Base-by-base conservation (phyloP, 2,888 invertebrate genomes). In the Stenurella melanura region DNA sequence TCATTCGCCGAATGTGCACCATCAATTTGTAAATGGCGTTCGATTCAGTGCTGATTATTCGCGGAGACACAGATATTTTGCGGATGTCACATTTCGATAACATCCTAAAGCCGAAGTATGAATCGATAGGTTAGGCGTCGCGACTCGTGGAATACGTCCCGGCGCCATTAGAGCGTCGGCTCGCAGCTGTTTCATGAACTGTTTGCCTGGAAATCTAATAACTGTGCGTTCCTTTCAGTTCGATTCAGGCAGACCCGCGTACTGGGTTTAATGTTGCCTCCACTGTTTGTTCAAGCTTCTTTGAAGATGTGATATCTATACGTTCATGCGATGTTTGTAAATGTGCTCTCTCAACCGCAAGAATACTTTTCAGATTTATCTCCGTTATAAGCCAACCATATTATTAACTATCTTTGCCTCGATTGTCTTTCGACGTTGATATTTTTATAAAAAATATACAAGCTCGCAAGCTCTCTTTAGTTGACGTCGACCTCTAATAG, bases 201-300 rank as follows among this genome's bases (percentile, higher is more conserved):
- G 87, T 87, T 87, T 87, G 87, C 86, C 82, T 87, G 86, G 86
- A 87, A 88, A 88, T 87, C 86, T 87, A 88, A 88, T 88, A 87
- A 87, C 87, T 85, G 73, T 74, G 84, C 85, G 85, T 83, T 83
- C 80, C 82, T 82, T 80, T 74, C 76, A 58, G 75, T 77, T 75
- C 73, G 73, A 73, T 71, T 67, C 73, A 67, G 30, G 58, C 64
- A 61, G 38, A 60, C 42, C 57, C 66, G 50, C 71, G 60, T 67
- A 54, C 58, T 61, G 50, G 71, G 69, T 76, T 76, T 73, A 76
- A 74, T 78, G 76, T 78, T 74, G 75, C 60, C 76, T 67, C 60
- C 58, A 38, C 66, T 78, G 74, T 78, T 78, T 78, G 78, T 61
- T 74, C 61, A 66, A 42, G 68, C 64, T 70, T 76, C 74, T 76